Evolutionary conservation across 1,140 invertebrate species (phyloP).

Genomic region (Drosophila ananassae): DNA sequence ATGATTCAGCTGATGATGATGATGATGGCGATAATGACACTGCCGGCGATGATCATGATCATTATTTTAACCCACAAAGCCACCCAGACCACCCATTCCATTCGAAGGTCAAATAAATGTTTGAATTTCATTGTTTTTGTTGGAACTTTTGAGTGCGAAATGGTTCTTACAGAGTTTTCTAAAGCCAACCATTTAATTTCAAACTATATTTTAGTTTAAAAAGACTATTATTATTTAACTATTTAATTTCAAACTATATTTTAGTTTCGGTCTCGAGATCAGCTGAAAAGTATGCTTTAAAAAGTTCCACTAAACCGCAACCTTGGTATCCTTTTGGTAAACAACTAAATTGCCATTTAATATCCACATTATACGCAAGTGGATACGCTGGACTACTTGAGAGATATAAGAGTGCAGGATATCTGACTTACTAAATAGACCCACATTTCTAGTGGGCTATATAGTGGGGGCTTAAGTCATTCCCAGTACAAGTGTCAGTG

Average conservation of each 20-base stretch:
- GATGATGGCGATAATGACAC: constrained; percentile 12
- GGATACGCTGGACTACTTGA: background rate
- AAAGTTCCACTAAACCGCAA: background rate
- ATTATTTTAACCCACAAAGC: background rate
- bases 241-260: too few species aligned
- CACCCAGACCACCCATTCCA: background rate
- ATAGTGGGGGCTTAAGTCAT: background rate
- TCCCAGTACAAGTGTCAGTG: background rate
- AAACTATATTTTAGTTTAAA: too few species aligned
- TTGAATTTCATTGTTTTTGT: background rate
- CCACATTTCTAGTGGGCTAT: background rate
- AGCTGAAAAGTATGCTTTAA: background rate
- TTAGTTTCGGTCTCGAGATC: too few species aligned
- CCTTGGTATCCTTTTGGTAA: background rate
- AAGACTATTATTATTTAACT: too few species aligned
- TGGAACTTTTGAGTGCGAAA: background rate
- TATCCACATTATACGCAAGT: background rate
- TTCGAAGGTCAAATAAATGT: constrained; percentile 2
- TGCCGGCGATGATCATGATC: constrained; percentile 1
- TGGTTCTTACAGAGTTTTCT: background rate
- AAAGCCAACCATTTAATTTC: too few species aligned
- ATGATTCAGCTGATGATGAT: constrained; percentile 10
- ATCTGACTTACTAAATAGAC: background rate
- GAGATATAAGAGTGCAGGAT: background rate
- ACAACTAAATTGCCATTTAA: background rate